Conservation (phyloP, 2,113 vertebrate species). For the Mormoops blainvillei region DNA sequence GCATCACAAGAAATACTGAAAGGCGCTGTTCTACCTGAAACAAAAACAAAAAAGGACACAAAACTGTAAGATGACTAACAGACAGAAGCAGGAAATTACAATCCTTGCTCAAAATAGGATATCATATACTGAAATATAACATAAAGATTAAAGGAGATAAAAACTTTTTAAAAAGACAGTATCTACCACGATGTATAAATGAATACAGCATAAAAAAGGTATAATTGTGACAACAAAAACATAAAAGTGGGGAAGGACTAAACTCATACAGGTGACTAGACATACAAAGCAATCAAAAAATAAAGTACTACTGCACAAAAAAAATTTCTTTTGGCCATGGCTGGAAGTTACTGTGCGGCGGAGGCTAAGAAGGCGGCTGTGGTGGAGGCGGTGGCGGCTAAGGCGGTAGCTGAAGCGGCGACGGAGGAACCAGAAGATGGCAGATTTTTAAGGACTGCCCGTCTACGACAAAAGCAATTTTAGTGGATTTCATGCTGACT, state of each 20-base stretch:
- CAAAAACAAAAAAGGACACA: neutral
- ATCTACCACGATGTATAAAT: neutral
- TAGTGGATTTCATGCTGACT: conserved; percentile 97
- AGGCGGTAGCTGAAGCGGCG: too few species aligned
- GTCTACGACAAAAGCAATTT: conserved; percentile 99
- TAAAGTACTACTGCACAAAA: neutral
- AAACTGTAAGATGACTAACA: neutral
- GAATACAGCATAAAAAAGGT: neutral
- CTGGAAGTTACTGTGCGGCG: too few species aligned
- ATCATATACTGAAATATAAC: neutral
- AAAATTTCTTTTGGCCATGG: neutral
- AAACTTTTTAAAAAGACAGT: neutral
- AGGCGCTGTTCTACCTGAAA: neutral
- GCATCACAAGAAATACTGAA: neutral
- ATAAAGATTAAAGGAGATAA: neutral
- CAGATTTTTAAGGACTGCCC: conserved; percentile 96
- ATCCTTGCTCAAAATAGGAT: neutral
- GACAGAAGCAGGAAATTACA: neutral
- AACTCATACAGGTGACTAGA: neutral
- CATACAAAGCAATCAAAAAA: neutral
- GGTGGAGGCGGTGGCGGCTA: too few species aligned
- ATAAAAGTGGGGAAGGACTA: neutral
- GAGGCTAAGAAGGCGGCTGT: too few species aligned
- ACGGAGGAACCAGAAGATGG: too few species aligned
- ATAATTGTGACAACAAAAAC: neutral